Base-by-base conservation (phyloP, 1,140 invertebrate genomes). In the Zaprionus tsacasi region DNA sequence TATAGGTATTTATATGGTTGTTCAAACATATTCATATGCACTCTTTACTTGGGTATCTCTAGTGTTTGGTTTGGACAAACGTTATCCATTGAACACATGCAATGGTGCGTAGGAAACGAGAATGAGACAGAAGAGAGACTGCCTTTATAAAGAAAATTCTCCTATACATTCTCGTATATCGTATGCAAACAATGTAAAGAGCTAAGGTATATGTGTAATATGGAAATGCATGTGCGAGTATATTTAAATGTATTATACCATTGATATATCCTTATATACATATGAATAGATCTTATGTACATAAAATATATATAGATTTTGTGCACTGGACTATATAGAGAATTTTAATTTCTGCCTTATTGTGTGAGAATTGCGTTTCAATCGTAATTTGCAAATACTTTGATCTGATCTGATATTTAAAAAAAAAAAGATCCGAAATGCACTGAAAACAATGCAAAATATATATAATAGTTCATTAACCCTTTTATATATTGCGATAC, bases 101-200 rank as follows among this genome's bases (percentile, higher is more conserved):
- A 48, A 0, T 25, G 66, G 21, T 63, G 66, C 71, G 38, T 57
- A 33, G 36, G 60, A 38, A 63, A n/a, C n/a, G 40, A 68, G 35
- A 30, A 12, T 11, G 38, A 50, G 17, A 55, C 11, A 27, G n/a
- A 63, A 27, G n/a, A 63, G 30, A 35, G 33, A 35, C 33, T 35
- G 54, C 36, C 35, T 75, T 64, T 70, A 75, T 30, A 63, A 59
- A 63, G 35, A 60, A 65, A 75, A 70, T 56, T 55, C 35, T 45
- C 65, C 30, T 21, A 11, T 63, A 21, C 71, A 58, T 58, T 70
- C 63, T 52, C 43, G 59, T 59, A 70, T 64, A 70, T 64, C 55
- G 72, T 36, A 45, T 38, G 60, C 45, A 70, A 75, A 64, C 67
- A 70, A 54, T 64, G 36, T 70, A 54, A 69, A 70, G 33, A 63